Percentiles rank a stretch among this genome's conserved stretches.
Conservation (phyloP, 2,113 vertebrate genomes). For the Herpetotheres cachinnans region DNA sequence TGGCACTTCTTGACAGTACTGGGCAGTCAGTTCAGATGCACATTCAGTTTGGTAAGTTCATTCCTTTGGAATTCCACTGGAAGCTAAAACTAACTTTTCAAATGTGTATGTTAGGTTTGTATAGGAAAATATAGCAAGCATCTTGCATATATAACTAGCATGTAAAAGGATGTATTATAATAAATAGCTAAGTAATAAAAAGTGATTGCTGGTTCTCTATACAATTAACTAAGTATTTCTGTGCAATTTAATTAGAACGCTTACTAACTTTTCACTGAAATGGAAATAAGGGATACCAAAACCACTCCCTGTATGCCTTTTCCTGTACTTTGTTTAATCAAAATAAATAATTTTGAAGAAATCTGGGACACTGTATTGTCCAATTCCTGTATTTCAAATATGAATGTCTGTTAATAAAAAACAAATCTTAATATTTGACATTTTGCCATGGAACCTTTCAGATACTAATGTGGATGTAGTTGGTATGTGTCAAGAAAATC, state of each 20-base stretch:
- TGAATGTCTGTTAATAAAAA: not conserved
- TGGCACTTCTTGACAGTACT: slow-evolving; percentile 85
- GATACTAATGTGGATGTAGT: slow-evolving; percentile 88
- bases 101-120: not conserved
- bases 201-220: not conserved
- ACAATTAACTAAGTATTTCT: not conserved
- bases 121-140: not conserved
- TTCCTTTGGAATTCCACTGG: not conserved
- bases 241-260: not conserved
- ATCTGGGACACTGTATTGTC: not conserved
- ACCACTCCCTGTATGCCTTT: not conserved
- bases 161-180: not conserved
- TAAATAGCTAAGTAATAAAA: not conserved
- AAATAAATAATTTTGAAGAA: not conserved
- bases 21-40: slow-evolving; percentile 84
- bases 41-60: slow-evolving; percentile 85
- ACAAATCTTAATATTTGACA: not conserved
- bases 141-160: not conserved
- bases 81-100: not conserved
- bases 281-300: not conserved
- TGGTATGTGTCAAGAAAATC: slow-evolving; percentile 83
- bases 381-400: not conserved
- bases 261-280: not conserved
- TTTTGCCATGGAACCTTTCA: slow-evolving; percentile 65
- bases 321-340: not conserved